Conservation (phyloP, 1,140 invertebrate species). For the Neomicropteryx cornuta region DNA sequence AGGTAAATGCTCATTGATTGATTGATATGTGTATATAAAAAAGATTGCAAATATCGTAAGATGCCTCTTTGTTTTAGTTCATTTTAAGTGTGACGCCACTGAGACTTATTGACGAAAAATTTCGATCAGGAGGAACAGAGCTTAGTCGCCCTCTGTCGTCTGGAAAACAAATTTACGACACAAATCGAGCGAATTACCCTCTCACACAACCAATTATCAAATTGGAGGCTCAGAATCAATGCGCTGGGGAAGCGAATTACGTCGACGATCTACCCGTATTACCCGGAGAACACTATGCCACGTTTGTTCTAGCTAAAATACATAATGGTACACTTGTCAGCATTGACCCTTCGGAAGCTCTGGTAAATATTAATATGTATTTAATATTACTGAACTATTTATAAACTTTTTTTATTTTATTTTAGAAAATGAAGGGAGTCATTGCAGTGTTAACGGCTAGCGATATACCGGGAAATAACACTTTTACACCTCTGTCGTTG, state of each 20-base stretch:
- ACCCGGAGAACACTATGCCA: conserved; percentile 47
- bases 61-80: conserved; percentile 39
- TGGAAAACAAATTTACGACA: conserved; percentile 56
- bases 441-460: conserved; percentile 53
- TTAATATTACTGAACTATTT: not conserved
- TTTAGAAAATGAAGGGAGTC: conserved; percentile 54
- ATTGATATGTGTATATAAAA: conserved; percentile 7
- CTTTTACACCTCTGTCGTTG: conserved; percentile 28
- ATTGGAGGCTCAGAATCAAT: conserved; percentile 47
- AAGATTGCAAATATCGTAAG: too few species aligned
- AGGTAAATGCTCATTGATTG: conserved; percentile 41
- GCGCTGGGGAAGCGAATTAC: conserved; percentile 55
- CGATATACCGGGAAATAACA: conserved; percentile 63
- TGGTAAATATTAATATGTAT: conserved; percentile 34
- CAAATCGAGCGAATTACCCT: conserved; percentile 56
- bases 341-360: conserved; percentile 46
- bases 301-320: conserved; percentile 43
- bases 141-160: conserved; percentile 47
- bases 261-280: conserved; percentile 46
- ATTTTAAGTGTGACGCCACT: conserved; percentile 39
- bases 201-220: conserved; percentile 63
- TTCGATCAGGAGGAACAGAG: conserved; percentile 38
- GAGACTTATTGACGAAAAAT: conserved; percentile 26
- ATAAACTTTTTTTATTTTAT: conserved; percentile 10
- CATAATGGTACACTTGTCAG: conserved; percentile 33